Evolutionary conservation across 2,113 vertebrate species (phyloP).

Genomic region (Ginglymostoma cirratum): DNA sequence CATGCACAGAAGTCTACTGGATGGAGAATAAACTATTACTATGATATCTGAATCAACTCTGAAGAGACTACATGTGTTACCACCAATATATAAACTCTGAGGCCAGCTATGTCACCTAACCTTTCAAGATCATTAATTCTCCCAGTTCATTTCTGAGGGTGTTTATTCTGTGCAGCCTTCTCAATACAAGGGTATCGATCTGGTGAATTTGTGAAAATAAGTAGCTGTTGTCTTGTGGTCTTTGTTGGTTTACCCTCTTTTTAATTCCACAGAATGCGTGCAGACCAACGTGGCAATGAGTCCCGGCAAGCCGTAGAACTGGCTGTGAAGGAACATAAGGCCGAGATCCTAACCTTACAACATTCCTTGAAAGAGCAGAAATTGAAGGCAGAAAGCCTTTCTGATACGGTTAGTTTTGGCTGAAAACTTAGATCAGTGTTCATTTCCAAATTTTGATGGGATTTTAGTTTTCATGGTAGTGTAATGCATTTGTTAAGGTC

Average conservation of each 20-base stretch:
- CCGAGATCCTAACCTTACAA: conserved; percentile 88
- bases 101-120: neutral
- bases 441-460: neutral
- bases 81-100: neutral
- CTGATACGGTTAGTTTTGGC: conserved; percentile 76
- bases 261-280: conserved; percentile 63
- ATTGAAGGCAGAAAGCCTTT: conserved; percentile 90
- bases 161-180: neutral
- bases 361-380: conserved; percentile 97
- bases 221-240: neutral
- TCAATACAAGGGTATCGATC: neutral
- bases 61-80: neutral
- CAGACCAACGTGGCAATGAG: conserved; percentile 89
- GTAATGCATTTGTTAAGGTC: neutral
- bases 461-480: neutral
- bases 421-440: neutral
- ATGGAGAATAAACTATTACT: neutral
- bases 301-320: conserved; percentile 90
- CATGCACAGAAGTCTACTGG: neutral
- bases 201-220: neutral
- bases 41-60: neutral
- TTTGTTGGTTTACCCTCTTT: neutral
- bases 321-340: conserved; percentile 95
- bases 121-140: neutral
- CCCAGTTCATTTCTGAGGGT: neutral